phyloP scores from a whole-genome alignment of 2,797 vertebrate species.

The Gallirallus australis region DNA sequence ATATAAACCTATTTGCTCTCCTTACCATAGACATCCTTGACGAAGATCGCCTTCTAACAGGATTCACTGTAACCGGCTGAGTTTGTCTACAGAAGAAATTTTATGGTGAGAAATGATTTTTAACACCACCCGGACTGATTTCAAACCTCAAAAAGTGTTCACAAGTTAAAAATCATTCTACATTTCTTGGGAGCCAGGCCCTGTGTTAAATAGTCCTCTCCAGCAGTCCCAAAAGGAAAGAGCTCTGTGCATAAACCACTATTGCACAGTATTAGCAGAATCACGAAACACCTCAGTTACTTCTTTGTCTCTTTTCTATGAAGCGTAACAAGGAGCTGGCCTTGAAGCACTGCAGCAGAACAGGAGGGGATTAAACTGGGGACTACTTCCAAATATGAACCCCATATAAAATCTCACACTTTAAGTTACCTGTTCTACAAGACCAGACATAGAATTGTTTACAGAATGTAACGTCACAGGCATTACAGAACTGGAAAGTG shows the following conservation, averaged over 20 bases:
- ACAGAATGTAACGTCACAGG: not conserved
- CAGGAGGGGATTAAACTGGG: not conserved
- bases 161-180: not conserved
- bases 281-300: not conserved
- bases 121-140: not conserved
- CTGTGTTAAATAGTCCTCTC: not conserved
- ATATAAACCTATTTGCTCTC: not conserved
- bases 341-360: not conserved
- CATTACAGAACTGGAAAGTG: not conserved
- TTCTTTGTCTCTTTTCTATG: not conserved
- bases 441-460: not conserved
- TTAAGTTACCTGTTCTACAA: not conserved
- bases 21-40: constrained; percentile 95
- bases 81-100: constrained; percentile 85
- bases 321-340: not conserved
- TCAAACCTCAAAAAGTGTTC: not conserved
- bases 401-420: not conserved
- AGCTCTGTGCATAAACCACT: not conserved
- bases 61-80: constrained; percentile 88
- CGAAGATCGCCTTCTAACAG: constrained; percentile 90
- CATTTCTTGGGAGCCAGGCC: not conserved
- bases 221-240: not conserved
- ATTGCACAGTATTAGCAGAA: not conserved
- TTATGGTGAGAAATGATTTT: not conserved
- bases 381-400: not conserved